Percentiles rank a stretch among this genome's conserved stretches.
These are phyloP conservation scores for Trachurus trachurus DNA, from an alignment of 2,797 vertebrate species.

Conservation along the genomic window DNA sequence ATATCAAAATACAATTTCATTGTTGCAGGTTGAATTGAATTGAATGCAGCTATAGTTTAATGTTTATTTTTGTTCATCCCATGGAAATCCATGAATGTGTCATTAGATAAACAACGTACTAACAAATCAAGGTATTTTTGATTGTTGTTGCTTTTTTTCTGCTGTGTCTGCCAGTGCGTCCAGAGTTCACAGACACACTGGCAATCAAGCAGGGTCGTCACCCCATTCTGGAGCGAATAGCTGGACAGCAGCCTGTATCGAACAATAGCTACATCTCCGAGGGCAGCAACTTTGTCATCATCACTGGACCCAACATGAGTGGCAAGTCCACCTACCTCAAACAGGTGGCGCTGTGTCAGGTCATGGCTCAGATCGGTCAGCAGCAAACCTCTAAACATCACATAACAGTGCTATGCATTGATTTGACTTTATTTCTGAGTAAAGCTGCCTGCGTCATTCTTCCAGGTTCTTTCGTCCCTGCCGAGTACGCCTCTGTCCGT, in stretches of 20 bases:
- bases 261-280: constrained; percentile 95
- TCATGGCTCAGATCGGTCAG: constrained; percentile 98
- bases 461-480: constrained; percentile 95
- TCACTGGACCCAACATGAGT: constrained; percentile 99
- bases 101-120: not conserved
- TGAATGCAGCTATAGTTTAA: not conserved
- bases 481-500: constrained; percentile 94
- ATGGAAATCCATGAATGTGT: not conserved
- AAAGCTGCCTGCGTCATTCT: constrained; percentile 26
- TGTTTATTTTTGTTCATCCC: not conserved
- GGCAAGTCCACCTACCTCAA: constrained; percentile 98
- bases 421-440: constrained; percentile 1
- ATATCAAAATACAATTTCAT: not conserved
- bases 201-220: constrained; percentile 96
- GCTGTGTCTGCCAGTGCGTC: constrained; percentile 88
- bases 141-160: constrained; percentile 9
- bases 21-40: too few relatives aligned
- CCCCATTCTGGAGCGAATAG: constrained; percentile 95
- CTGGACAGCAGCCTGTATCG: constrained; percentile 90
- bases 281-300: constrained; percentile 94
- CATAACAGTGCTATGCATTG: not conserved
- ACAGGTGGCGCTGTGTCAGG: constrained; percentile 96
- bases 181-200: constrained; percentile 97
- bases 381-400: constrained; percentile 16
- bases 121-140: not conserved